Conservation (phyloP, 2,797 vertebrate species). For the Gymnoscopelus braueri region DNA sequence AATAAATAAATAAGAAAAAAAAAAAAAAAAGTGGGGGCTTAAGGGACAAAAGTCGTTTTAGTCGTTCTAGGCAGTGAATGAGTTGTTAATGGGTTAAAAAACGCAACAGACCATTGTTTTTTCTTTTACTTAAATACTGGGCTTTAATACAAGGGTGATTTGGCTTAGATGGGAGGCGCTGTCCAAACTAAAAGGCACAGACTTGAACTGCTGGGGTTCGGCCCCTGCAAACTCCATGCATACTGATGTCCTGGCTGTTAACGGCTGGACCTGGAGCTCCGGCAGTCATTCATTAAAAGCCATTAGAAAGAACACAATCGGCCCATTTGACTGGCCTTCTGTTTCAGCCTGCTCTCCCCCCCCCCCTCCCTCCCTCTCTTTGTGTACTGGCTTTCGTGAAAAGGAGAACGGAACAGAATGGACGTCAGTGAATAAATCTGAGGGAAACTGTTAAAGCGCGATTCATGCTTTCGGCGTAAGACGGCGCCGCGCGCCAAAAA, state of each 20-base stretch:
- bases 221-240: slow-evolving; percentile 46
- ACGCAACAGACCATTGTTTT: too few species aligned
- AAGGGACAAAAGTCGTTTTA: too few species aligned
- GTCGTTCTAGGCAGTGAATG: too few species aligned
- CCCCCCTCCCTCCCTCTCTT: slow-evolving; percentile 8
- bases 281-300: slow-evolving; percentile 76
- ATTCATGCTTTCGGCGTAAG: too few species aligned
- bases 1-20: too few species aligned
- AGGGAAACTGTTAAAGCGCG: slow-evolving; percentile 46
- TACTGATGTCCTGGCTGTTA: slow-evolving; percentile 71
- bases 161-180: slow-evolving; percentile 51
- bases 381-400: slow-evolving; percentile 39
- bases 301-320: slow-evolving; percentile 69
- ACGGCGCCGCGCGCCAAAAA: too few species aligned
- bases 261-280: slow-evolving; percentile 58
- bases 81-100: too few species aligned
- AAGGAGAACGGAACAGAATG: slow-evolving; percentile 55
- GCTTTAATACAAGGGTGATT: slow-evolving; percentile 30
- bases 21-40: too few species aligned
- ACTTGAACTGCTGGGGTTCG: slow-evolving; percentile 31
- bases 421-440: slow-evolving; percentile 64
- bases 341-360: slow-evolving; percentile 64
- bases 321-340: slow-evolving; percentile 68
- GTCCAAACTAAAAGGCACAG: slow-evolving; percentile 33
- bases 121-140: too few species aligned